Percentiles rank a stretch among this genome's conserved stretches.
Conservation (phyloP, 2,797 vertebrate species). For the Myotis vivesi region DNA sequence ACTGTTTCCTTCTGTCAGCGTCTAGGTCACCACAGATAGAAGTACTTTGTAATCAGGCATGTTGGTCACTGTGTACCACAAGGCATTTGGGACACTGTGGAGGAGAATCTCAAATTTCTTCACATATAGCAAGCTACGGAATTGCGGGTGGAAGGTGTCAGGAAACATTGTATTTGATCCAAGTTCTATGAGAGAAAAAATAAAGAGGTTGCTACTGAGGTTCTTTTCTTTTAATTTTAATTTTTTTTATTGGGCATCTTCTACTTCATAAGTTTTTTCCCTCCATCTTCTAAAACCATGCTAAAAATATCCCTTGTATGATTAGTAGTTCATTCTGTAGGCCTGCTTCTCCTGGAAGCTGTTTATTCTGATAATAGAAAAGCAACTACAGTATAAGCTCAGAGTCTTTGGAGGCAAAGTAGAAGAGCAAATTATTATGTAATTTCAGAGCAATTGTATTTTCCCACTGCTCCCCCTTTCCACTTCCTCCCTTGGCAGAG, state of each 20-base stretch:
- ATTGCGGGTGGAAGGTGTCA: neutral
- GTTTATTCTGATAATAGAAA: neutral
- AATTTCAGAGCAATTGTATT: neutral
- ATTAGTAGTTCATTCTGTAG: neutral
- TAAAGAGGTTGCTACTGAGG: neutral
- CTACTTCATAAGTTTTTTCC: neutral
- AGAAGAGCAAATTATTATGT: neutral
- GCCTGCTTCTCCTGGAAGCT: neutral
- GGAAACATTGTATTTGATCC: neutral
- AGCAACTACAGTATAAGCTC: neutral
- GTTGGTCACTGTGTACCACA: conserved; percentile 9
- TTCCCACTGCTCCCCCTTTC: neutral
- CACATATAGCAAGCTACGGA: neutral
- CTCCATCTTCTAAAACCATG: neutral
- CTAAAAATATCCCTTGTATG: neutral
- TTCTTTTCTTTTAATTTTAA: too few species aligned
- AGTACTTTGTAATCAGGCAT: conserved; percentile 52
- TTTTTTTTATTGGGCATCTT: neutral
- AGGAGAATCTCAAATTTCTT: conserved; percentile 33
- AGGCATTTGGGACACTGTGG: neutral
- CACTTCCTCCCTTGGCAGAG: neutral
- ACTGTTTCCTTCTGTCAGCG: conserved; percentile 15
- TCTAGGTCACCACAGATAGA: conserved; percentile 23
- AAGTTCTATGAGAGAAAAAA: neutral
- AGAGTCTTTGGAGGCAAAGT: neutral